A percentile compares a stretch with the other conserved stretches of the same genome.
Conservation (phyloP, 2,888 invertebrate species). For the Arge pagana region DNA sequence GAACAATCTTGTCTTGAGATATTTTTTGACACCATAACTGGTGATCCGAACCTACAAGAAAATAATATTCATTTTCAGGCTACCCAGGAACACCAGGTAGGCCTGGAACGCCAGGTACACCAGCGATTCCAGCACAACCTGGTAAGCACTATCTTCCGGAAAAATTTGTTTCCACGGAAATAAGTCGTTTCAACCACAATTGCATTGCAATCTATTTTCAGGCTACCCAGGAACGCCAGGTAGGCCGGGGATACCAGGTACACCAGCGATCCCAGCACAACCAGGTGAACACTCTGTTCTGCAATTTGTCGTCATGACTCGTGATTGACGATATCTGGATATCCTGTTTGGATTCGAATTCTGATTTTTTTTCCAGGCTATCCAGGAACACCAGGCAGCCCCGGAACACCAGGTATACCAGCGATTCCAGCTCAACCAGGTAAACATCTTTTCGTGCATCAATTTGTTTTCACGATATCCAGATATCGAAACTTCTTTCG, state of each 20-base stretch:
- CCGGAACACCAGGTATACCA: conserved; percentile 37
- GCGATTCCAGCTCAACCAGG: conserved; percentile 37
- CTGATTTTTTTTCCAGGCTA: conserved; percentile 23
- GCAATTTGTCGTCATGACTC: too few relatives aligned
- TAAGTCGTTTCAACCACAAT: too few relatives aligned
- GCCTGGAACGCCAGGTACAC: conserved; percentile 21
- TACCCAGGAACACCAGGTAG: conserved; percentile 9
- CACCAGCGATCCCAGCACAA: conserved; percentile 29
- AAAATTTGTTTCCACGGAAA: too few relatives aligned
- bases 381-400: conserved; percentile 24
- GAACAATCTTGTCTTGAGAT: too few relatives aligned
- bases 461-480: too few relatives aligned
- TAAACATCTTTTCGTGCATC: conserved; percentile 14
- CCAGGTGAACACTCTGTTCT: conserved; percentile 20
- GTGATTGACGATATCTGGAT: too few relatives aligned
- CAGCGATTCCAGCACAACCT: conserved; percentile 19
- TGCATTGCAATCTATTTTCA: too few relatives aligned
- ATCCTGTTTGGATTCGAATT: too few relatives aligned
- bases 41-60: conserved; percentile 16
- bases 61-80: neutral
- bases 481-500: too few relatives aligned
- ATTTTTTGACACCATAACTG: conserved; percentile 1
- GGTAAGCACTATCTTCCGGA: too few relatives aligned
- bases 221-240: conserved; percentile 24
- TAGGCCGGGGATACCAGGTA: conserved; percentile 28